Base-by-base conservation (phyloP, 2,888 invertebrate genomes). In the Eupeodes latifasciatus region DNA sequence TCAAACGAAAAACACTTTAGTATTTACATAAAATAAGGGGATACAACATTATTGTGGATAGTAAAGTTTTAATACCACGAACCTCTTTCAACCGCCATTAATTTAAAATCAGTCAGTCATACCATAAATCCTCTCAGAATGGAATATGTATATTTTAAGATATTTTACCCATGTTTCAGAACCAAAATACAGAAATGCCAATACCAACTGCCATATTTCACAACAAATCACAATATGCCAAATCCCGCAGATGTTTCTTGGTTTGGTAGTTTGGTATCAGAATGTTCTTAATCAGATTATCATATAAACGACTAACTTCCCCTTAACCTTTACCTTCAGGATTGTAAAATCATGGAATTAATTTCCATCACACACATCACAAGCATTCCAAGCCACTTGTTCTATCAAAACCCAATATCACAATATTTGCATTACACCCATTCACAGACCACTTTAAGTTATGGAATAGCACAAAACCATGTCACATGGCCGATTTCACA, bases 401-500 rank as follows among this genome's bases (percentile, higher is more conserved):
- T 66, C 69, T 61, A 69, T 71, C 75, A 55, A 72, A 78, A 47
- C 67, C 51, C 19, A 64, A 82, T 78, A 74, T 75, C 82, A 86
- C 57, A 79, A 86, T 82, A 79, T 69, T 79, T 69, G 51, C 59
- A 74, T 64, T 64, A 75, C 64, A 51, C 74, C 69, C 69, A 78
- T 61, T 11, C 11, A 69, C 27, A 49, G 16, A 51, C 53, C 36
- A 49, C 34, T 71, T 47, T 62, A 67, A 75, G 44, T 47, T 47
- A 55, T 16, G 47, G 66, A 27, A 66, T 11, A 55, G 14, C 66
- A 81, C 49, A 82, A 67, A 64, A 79, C 75, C 57, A 82, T 64
- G 69, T 79, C 69, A 82, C 62, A 79, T 86, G 82, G 47, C 55
- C 64, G 75, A 82, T 75, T 86, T 83, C 78, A 79, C 78, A 82